These are phyloP conservation scores for Hydra vulgaris DNA, from an alignment of 30 jellyfish, hydroid and myxozoan species.

Conservation along the genomic window DNA sequence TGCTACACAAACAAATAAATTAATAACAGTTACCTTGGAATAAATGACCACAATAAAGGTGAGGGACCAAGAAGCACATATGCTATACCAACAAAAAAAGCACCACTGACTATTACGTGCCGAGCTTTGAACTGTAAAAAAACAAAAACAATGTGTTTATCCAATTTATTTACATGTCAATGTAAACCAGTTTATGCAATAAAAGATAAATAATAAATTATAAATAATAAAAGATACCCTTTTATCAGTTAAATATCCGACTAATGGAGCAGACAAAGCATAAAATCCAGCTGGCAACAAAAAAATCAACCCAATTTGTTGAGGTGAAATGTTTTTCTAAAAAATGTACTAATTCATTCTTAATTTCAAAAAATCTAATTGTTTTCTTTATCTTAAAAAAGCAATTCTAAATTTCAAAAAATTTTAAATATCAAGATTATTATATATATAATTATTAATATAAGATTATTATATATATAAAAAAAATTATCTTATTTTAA, in stretches of 20 bases:
- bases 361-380: neutral
- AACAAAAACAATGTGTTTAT: neutral
- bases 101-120: constrained; percentile 19
- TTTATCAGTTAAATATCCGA: constrained; percentile 40
- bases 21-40: constrained; percentile 30
- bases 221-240: constrained; percentile 9
- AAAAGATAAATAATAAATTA: too few species aligned
- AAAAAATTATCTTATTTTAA: too few species aligned
- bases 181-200: too few species aligned
- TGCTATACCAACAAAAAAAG: constrained; percentile 16
- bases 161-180: too few species aligned
- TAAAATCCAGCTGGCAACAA: constrained; percentile 49
- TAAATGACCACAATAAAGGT: constrained; percentile 34
- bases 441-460: too few species aligned
- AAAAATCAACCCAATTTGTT: constrained; percentile 49
- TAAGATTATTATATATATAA: too few species aligned
- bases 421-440: too few species aligned
- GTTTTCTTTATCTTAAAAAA: too few species aligned
- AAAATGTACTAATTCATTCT: too few species aligned
- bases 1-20: constrained; percentile 12
- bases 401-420: too few species aligned
- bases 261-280: constrained; percentile 45
- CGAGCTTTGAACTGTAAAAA: constrained; percentile 20
- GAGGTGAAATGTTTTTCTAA: neutral
- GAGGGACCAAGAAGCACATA: constrained; percentile 69